Base-by-base conservation (phyloP, 1,140 invertebrate genomes). In the Psilanteris sp. region DNA sequence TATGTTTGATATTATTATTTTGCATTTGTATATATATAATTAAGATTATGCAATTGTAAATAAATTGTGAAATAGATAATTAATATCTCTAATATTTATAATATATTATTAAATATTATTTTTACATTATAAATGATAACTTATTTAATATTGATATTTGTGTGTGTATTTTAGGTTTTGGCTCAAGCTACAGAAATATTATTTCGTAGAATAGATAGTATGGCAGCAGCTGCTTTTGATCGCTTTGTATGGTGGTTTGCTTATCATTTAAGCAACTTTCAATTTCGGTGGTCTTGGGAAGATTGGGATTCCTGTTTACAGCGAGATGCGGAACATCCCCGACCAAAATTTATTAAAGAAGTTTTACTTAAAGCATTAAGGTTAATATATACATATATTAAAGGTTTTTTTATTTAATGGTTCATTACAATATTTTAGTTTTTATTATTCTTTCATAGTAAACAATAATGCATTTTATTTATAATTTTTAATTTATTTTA, bases 231-330 rank as follows among this genome's bases (percentile, higher is more conserved):
- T 2, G 97, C 97, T 84, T 97, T 99, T 88, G 97, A 99, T 85
- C 94, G 97, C 39, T 98, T 99, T 88, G 95, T 96, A 1, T 94
- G 93, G 82, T 99, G 98, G 98, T 99, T 99, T 90, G 93, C 96
- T 0, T 99, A 99, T 84, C 98, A 99, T 89, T 91, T 99, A 85
- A 99, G 97, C 83, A 99, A 99, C 89, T 99, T 99, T 83, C 97
- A 99, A 87, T 99, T 98, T 82, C 93, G 96, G 43, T 99, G 98
- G 98, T 97, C 95, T 1, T 99, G 98, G 98, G 95, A 97, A 78
- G 96, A 97, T 80, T 98, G 96, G 96, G 94, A 94, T 79, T 92
- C 91, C 31, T 95, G 94, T 80, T 88, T 96, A 14, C 91, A 93
- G 77, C 88, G 96, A n/a, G 96, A 98, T 85, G 82, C 90, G 7